Evolutionary conservation across 92 coral and sea anemone species (phyloP).

Genomic region (Parazoanthus darwini): DNA sequence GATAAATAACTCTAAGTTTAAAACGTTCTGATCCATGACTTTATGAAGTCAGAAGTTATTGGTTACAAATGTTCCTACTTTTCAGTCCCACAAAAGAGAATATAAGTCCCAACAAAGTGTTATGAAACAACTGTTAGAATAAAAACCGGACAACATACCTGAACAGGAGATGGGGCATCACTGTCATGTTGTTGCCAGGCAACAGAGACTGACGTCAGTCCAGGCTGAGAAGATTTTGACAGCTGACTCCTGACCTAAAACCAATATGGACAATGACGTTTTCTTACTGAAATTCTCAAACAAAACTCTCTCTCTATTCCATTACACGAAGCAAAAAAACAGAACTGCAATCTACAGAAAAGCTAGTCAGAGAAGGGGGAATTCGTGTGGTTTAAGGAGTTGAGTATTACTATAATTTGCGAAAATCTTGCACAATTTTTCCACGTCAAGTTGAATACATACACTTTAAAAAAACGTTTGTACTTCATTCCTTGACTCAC

Average conservation of each 20-base stretch:
- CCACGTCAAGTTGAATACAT: too few relatives aligned
- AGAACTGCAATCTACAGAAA: not conserved
- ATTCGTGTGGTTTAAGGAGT: too few relatives aligned
- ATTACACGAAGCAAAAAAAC: not conserved
- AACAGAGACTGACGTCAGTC: constrained; percentile 91
- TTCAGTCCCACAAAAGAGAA: not conserved
- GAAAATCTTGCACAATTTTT: too few relatives aligned
- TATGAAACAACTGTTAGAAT: too few relatives aligned
- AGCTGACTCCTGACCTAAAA: constrained; percentile 72
- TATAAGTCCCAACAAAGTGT: not conserved
- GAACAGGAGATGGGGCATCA: constrained; percentile 78
- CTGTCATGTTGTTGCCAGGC: constrained; percentile 97
- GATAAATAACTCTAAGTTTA: too few relatives aligned
- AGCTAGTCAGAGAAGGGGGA: too few relatives aligned
- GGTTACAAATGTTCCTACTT: not conserved
- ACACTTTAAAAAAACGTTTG: not conserved
- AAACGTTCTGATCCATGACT: too few relatives aligned
- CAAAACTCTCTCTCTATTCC: not conserved
- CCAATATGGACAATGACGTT: too few relatives aligned
- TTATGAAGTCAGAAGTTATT: too few relatives aligned
- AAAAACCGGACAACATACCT: constrained; percentile 24
- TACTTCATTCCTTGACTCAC: not conserved
- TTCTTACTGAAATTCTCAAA: too few relatives aligned
- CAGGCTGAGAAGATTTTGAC: constrained; percentile 87
- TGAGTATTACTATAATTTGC: too few relatives aligned